Conservation (phyloP, 2,797 vertebrate species). For the Clarias fuscus region DNA sequence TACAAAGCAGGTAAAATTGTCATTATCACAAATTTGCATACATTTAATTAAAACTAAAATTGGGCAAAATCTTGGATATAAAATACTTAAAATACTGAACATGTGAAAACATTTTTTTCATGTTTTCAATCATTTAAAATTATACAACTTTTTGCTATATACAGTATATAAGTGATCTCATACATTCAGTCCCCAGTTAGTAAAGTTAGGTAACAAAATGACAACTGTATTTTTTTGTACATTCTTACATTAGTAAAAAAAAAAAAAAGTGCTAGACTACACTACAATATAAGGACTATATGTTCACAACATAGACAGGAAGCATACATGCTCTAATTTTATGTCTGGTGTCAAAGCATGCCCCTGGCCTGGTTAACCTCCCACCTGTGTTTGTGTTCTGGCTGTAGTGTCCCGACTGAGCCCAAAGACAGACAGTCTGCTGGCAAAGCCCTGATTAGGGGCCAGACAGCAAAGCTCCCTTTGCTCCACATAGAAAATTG, state of each 20-base stretch:
- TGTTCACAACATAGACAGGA: neutral
- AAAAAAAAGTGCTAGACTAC: neutral
- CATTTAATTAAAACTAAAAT: too few species aligned
- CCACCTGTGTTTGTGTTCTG: constrained; percentile 38
- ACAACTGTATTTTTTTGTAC: neutral
- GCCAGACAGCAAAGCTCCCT: constrained; percentile 60
- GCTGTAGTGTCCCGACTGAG: constrained; percentile 40
- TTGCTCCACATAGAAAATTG: constrained; percentile 64
- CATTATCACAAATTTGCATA: too few species aligned
- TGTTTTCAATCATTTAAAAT: too few species aligned
- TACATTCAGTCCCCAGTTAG: too few species aligned
- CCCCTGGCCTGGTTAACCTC: constrained; percentile 30
- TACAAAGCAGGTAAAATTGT: too few species aligned
- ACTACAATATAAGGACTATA: neutral
- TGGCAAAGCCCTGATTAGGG: constrained; percentile 53
- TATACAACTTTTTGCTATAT: too few species aligned
- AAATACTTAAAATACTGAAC: too few species aligned
- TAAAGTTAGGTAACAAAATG: too few species aligned
- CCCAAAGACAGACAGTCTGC: constrained; percentile 50
- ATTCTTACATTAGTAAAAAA: neutral
- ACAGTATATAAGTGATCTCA: too few species aligned
- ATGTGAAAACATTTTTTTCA: too few species aligned
- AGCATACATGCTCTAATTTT: constrained; percentile 12
- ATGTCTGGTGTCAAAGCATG: constrained; percentile 10
- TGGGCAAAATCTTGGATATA: too few species aligned